Evolutionary conservation across 2,888 invertebrate genomes (phyloP).

Genomic region (Stenotaenia linearis): DNA sequence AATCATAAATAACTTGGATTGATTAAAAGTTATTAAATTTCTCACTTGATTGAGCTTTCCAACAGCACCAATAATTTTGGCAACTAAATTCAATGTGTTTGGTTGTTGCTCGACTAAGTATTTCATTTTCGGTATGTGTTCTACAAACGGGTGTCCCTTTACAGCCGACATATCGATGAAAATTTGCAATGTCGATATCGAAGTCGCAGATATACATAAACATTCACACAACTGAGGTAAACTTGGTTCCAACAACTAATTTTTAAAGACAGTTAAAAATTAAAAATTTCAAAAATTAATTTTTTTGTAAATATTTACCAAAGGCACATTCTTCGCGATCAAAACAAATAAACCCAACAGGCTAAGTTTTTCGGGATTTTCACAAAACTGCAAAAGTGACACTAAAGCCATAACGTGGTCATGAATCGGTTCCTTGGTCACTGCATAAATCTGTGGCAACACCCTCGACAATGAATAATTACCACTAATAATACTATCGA

Average conservation of each 20-base stretch:
- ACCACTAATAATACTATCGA: conserved; percentile 84
- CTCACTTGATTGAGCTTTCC: conserved; percentile 47
- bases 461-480: conserved; percentile 79
- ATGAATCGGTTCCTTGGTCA: conserved; percentile 77
- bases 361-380: conserved; percentile 77
- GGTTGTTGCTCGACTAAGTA: conserved; percentile 53
- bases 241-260: conserved; percentile 71
- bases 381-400: conserved; percentile 72
- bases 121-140: conserved; percentile 64
- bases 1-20: conserved; percentile 33
- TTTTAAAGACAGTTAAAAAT: background rate
- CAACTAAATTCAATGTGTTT: conserved; percentile 57
- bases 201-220: conserved; percentile 57
- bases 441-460: conserved; percentile 81
- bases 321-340: conserved; percentile 73
- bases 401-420: conserved; percentile 78
- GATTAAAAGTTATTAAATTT: background rate
- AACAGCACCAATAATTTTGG: conserved; percentile 51
- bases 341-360: conserved; percentile 74
- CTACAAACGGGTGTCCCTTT: conserved; percentile 63
- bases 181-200: conserved; percentile 63
- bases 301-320: conserved; percentile 52
- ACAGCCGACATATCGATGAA: conserved; percentile 67
- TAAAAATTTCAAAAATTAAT: background rate
- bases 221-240: conserved; percentile 76